Evolutionary conservation across 2,888 invertebrate genomes (phyloP).

Genomic region (Erebia palarica): DNA sequence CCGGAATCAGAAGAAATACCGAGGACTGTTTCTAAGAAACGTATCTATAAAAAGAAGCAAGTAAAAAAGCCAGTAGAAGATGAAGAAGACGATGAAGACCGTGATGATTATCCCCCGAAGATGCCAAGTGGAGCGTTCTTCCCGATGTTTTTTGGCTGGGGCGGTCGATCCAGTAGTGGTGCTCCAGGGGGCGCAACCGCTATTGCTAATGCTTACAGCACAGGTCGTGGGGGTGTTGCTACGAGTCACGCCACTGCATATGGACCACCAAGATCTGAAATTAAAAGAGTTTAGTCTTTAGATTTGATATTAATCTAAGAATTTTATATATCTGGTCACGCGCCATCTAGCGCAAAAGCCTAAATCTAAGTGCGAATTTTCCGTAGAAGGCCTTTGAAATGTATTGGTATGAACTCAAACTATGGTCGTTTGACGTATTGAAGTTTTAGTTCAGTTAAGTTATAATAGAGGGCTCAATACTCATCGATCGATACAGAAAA

Average conservation of each 20-base stretch:
- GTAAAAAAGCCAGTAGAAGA: conserved; percentile 61
- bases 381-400: not conserved
- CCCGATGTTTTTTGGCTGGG: conserved; percentile 84
- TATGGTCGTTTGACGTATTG: conserved; percentile 24
- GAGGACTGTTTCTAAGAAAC: conserved; percentile 56
- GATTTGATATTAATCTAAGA: conserved; percentile 22
- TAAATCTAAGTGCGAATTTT: conserved; percentile 19
- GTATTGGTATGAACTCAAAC: conserved; percentile 12
- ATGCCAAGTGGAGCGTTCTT: conserved; percentile 83
- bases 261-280: conserved; percentile 81
- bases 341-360: conserved; percentile 37
- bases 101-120: conserved; percentile 72
- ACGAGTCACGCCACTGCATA: conserved; percentile 88
- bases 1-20: conserved; percentile 67
- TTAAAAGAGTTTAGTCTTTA: conserved; percentile 45
- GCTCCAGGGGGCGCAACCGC: conserved; percentile 85
- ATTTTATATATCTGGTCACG: conserved; percentile 33
- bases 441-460: conserved; percentile 23
- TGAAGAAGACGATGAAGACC: conserved; percentile 80
- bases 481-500: conserved; percentile 13
- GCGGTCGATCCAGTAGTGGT: conserved; percentile 65
- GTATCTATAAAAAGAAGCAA: conserved; percentile 68
- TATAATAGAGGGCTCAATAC: conserved; percentile 35
- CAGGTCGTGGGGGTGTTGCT: conserved; percentile 86
- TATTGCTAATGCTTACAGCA: conserved; percentile 88